Conservation (phyloP, 2,113 vertebrate genomes). For the Catagonus wagneri region DNA sequence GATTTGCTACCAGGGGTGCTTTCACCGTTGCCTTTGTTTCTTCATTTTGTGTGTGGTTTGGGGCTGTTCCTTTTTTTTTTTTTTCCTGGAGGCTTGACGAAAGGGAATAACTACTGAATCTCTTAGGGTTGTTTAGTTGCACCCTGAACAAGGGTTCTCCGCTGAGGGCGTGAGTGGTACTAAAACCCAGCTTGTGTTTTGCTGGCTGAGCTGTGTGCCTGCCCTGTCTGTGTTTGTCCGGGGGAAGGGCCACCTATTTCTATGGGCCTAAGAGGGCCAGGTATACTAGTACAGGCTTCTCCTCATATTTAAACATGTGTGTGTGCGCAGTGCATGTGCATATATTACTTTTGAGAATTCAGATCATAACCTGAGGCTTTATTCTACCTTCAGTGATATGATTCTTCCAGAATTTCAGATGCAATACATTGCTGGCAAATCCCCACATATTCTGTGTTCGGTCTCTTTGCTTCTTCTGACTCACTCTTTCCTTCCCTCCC, state of each 20-base stretch:
- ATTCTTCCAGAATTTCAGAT: neutral
- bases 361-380: neutral
- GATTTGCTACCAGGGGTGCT: neutral
- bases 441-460: neutral
- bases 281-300: neutral
- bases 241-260: neutral
- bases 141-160: fast-evolving
- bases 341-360: neutral
- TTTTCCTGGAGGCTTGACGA: neutral
- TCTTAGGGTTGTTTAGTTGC: no score
- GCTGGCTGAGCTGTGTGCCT: neutral
- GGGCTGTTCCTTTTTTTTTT: neutral
- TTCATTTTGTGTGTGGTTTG: neutral
- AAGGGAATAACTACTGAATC: fast-evolving
- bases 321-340: neutral
- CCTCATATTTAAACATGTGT: neutral
- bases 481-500: neutral
- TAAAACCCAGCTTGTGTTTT: neutral
- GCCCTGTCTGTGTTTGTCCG: neutral
- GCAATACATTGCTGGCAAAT: neutral
- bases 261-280: neutral
- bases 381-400: neutral
- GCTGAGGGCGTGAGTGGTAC: neutral
- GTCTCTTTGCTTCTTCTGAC: neutral
- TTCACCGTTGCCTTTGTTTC: neutral